These are phyloP conservation scores for Calidris pugnax DNA, from an alignment of 2,113 vertebrate genomes.

Conservation along the genomic window DNA sequence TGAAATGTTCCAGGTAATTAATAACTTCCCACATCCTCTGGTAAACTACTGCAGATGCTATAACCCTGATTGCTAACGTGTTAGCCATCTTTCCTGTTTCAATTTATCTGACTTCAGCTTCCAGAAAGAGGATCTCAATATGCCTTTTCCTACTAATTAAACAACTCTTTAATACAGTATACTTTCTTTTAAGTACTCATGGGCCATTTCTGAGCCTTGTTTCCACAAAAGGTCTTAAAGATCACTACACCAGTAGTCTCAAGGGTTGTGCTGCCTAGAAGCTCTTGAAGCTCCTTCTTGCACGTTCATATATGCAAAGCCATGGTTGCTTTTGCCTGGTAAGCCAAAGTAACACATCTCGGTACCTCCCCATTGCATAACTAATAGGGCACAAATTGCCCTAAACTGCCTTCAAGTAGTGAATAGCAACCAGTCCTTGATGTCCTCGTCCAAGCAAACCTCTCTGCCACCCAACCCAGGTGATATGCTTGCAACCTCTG, in stretches of 20 bases:
- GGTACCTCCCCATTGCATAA: background rate
- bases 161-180: background rate
- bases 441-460: background rate
- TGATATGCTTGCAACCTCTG: background rate
- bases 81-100: background rate
- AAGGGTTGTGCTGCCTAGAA: background rate
- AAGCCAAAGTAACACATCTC: background rate
- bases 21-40: background rate
- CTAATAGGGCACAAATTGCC: background rate
- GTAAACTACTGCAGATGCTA: background rate
- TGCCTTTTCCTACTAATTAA: background rate
- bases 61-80: background rate
- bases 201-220: background rate
- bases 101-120: background rate
- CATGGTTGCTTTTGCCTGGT: background rate
- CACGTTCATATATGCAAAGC: background rate
- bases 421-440: background rate
- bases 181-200: background rate
- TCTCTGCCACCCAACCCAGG: background rate
- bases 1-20: slow-evolving; percentile 27
- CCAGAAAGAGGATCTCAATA: background rate
- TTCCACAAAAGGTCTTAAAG: background rate
- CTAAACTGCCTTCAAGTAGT: background rate
- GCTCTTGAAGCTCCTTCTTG: background rate
- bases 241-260: background rate